Percentiles rank a stretch among this genome's conserved stretches.
Conservation (phyloP, 2,888 invertebrate genomes). For the Tiliacea aurago region DNA sequence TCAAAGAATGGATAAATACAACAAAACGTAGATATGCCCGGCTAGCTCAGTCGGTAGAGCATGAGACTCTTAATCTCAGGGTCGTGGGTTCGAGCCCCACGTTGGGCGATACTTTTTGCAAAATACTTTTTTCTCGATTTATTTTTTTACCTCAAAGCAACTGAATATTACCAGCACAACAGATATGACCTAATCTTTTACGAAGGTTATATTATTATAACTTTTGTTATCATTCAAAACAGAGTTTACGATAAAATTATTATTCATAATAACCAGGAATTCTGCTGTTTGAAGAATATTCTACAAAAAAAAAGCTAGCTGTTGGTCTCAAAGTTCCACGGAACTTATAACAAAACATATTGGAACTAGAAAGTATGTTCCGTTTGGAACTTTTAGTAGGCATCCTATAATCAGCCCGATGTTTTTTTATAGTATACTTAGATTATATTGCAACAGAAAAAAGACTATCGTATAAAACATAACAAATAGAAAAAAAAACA, state of each 20-base stretch:
- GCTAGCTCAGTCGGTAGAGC: slow-evolving; percentile 91
- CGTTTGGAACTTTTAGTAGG: slow-evolving; percentile 18
- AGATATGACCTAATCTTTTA: neutral
- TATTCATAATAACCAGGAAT: neutral
- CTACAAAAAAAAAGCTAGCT: slow-evolving; percentile 7
- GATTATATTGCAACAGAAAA: neutral
- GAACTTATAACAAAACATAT: slow-evolving; percentile 50
- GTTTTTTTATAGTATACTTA: neutral
- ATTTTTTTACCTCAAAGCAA: neutral
- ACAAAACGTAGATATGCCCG: slow-evolving; percentile 73
- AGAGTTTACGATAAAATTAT: too few relatives aligned
- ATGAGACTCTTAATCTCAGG: slow-evolving; percentile 92
- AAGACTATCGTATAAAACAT: too few relatives aligned
- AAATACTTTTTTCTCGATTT: neutral
- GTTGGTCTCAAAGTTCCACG: slow-evolving; percentile 5
- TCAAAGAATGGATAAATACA: neutral
- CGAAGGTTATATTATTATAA: neutral
- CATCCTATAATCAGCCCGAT: neutral
- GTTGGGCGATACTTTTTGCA: slow-evolving; percentile 82
- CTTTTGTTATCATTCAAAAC: neutral
- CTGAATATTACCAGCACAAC: neutral
- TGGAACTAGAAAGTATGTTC: slow-evolving; percentile 34
- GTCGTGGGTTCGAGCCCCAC: slow-evolving; percentile 92
- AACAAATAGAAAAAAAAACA: neutral
- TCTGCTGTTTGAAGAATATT: slow-evolving; percentile 2